phyloP scores from a whole-genome alignment of 2,113 vertebrate species.

The Elachura formosa region DNA sequence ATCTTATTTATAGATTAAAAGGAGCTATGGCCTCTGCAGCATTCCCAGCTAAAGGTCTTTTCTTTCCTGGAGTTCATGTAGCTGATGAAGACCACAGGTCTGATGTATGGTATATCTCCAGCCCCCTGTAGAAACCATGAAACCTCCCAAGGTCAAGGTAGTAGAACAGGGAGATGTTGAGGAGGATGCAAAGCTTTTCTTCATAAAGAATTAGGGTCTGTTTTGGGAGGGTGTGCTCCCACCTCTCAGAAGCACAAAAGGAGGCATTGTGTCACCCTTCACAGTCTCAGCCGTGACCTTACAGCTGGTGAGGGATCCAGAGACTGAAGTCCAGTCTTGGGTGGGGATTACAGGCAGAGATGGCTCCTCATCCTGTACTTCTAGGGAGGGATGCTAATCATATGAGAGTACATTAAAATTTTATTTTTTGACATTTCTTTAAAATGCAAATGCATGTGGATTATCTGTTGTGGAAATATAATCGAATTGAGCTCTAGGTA shows the following conservation, averaged over 20 bases:
- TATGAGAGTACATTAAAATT: too few relatives aligned
- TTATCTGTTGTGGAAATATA: background rate
- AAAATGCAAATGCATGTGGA: background rate
- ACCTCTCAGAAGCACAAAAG: background rate
- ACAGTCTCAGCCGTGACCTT: background rate
- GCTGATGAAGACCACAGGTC: background rate
- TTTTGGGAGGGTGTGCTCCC: background rate
- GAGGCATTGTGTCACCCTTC: background rate
- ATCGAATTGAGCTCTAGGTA: background rate
- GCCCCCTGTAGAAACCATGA: fast-evolving
- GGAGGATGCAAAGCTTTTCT: background rate
- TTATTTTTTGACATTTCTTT: too few relatives aligned
- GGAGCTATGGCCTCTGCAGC: background rate
- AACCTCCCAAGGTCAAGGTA: background rate
- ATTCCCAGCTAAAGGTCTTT: background rate
- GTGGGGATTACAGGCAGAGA: background rate
- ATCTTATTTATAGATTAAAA: background rate
- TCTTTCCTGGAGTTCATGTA: background rate
- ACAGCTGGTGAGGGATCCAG: background rate
- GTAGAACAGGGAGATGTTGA: background rate
- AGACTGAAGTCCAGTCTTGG: background rate
- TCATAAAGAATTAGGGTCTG: background rate
- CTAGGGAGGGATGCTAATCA: background rate
- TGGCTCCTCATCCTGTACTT: background rate
- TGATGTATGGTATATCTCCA: background rate